Conservation (phyloP, 2,113 vertebrate species). For the Zingel zingel region DNA sequence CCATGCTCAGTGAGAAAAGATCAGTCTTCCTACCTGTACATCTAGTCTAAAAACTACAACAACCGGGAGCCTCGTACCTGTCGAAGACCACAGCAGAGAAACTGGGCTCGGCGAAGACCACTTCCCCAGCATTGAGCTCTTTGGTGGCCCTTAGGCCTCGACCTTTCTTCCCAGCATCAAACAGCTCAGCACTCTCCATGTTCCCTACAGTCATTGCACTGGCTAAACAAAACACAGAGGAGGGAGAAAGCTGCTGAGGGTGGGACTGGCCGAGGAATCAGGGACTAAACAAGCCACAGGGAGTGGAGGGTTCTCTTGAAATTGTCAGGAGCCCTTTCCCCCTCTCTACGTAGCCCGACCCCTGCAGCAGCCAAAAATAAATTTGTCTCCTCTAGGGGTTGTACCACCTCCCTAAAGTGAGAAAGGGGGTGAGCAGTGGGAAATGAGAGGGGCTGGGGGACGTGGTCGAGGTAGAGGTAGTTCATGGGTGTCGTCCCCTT, state of each 20-base stretch:
- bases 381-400: constrained; percentile 49
- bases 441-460: neutral
- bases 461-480: constrained; percentile 14
- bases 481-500: constrained; percentile 58
- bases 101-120: constrained; percentile 92
- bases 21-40: neutral
- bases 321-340: constrained; percentile 33
- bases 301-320: constrained; percentile 18
- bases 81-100: constrained; percentile 96
- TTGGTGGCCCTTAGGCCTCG: constrained; percentile 90
- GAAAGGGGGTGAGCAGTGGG: constrained; percentile 8
- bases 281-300: constrained; percentile 7
- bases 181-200: constrained; percentile 92
- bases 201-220: constrained; percentile 84
- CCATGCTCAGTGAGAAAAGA: constrained; percentile 33
- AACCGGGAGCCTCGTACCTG: constrained; percentile 83
- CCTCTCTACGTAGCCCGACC: constrained; percentile 30
- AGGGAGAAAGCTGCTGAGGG: constrained; percentile 34
- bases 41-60: constrained; percentile 59
- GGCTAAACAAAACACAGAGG: constrained; percentile 21
- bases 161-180: constrained; percentile 90
- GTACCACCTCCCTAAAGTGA: constrained; percentile 48
- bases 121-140: constrained; percentile 88
- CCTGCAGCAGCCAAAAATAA: constrained; percentile 76
- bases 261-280: constrained; percentile 31